phyloP scores from a whole-genome alignment of 2,113 vertebrate genomes.

The Notothenia coriiceps region DNA sequence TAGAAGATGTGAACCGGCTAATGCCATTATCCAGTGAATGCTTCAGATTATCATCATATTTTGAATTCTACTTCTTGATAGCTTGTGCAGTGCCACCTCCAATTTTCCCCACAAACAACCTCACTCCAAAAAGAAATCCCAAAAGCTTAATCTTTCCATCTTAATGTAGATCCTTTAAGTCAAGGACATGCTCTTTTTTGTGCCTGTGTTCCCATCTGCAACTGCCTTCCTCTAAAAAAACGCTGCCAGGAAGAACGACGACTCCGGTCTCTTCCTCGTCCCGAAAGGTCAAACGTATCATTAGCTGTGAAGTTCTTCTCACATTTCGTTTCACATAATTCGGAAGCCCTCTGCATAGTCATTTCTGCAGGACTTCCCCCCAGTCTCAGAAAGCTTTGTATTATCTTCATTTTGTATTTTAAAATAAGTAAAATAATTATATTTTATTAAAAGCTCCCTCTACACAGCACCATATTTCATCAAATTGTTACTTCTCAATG shows the following conservation, averaged over 20 bases:
- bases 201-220: constrained; percentile 18
- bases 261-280: background rate
- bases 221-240: constrained; percentile 14
- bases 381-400: background rate
- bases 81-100: background rate
- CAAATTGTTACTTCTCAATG: background rate
- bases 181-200: constrained; percentile 11
- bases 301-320: constrained; percentile 36
- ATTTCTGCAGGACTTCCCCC: constrained; percentile 30
- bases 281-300: constrained; percentile 65
- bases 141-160: background rate
- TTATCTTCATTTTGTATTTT: background rate
- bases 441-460: background rate
- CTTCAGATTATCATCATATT: constrained; percentile 27
- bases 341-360: constrained; percentile 26
- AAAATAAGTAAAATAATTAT: background rate
- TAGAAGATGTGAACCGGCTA: background rate
- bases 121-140: background rate
- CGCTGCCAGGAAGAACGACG: constrained; percentile 4
- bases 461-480: background rate
- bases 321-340: constrained; percentile 29
- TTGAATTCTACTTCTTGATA: constrained; percentile 15
- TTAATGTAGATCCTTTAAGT: constrained; percentile 1
- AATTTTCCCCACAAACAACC: constrained; percentile 5
- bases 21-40: constrained; percentile 22